Base-by-base conservation (phyloP, 2,888 invertebrate genomes). In the Gryllus longicercus region DNA sequence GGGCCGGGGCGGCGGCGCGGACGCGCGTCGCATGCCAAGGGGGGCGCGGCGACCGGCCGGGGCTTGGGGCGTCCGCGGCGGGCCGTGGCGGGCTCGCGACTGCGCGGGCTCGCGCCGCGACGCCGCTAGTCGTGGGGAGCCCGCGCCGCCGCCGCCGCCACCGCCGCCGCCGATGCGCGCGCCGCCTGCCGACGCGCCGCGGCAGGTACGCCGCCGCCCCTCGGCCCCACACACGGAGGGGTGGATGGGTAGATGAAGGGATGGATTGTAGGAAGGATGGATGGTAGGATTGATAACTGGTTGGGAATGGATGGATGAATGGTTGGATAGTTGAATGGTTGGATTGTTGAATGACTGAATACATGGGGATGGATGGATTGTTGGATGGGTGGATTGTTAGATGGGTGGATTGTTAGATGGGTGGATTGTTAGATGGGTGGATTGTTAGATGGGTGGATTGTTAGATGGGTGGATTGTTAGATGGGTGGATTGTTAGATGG, bases 61-160 rank as follows among this genome's bases (percentile, higher is more conserved):
- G n/a, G 16, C 63, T 18, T 14, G 16, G 63, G 14, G 16, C 63
- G 63, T 63, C 63, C 63, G 63, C 63, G 63, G 63, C 63, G 63
- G 63, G 63, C 63, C 63, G 63, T 63, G 63, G 63, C 16, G 63
- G 63, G 63, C 63, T 14, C 63, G n/a, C 63, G 63, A 63, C 63
- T 63, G 63, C 63, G 63, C 63, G 63, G 16, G 63, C 63, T n/a
- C 0, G 63, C 63, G 63, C n/a, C 63, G 63, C 63, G 63, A 14
- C 16, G 16, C n/a, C 63, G 63, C 63, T 63, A 38, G 38, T 38
- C 38, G 38, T 38, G 38, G 38, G 8, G 38, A 38, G 38, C 5
- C 38, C 38, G 38, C 38, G 25, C 25, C 25, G 25, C 25, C 25
- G 25, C 25, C 25, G 25, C 25, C 25, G 25, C 5, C 14, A 14